A percentile compares a stretch with the other conserved stretches of the same genome.
Conservation (phyloP, 1,140 invertebrate genomes). For the Lepeophtheirus salmonis region DNA sequence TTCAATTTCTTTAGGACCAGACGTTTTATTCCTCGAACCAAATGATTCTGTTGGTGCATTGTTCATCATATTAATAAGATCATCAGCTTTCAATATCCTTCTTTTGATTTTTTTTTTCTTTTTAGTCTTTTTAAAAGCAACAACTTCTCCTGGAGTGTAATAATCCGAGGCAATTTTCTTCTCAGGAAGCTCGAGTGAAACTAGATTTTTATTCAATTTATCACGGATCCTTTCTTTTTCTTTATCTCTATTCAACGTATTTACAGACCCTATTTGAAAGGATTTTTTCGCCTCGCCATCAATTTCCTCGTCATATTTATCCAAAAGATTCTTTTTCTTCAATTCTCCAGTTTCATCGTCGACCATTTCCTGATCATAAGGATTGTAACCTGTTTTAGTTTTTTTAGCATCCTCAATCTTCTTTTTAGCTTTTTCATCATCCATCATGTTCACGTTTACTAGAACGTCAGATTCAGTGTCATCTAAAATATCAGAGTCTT, state of each 20-base stretch:
- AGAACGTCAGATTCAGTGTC: conserved; percentile 64
- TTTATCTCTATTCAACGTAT: conserved; percentile 20
- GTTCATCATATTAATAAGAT: no score
- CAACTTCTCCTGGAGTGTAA: conserved; percentile 57
- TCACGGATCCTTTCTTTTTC: conserved; percentile 24
- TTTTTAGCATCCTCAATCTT: conserved; percentile 47
- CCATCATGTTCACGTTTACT: conserved; percentile 86
- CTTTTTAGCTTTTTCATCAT: conserved; percentile 74
- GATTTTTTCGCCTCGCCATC: conserved; percentile 51
- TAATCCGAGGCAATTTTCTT: conserved; percentile 67
- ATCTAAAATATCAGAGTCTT: conserved; percentile 76
- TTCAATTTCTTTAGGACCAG: no score
- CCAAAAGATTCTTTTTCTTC: conserved; percentile 45
- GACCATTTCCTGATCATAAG: conserved; percentile 66
- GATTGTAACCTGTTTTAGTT: conserved; percentile 55
- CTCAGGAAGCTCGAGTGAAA: conserved; percentile 44
- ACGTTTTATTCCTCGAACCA: no score
- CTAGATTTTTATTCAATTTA: conserved; percentile 40
- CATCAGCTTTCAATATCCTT: conserved; percentile 2
- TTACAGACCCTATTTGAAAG: conserved; percentile 37
- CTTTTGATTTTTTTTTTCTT: conserved; percentile 47
- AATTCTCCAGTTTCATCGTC: conserved; percentile 54
- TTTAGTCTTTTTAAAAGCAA: conserved; percentile 81
- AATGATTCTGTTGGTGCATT: no score
- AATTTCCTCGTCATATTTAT: conserved; percentile 93